Base-by-base conservation (phyloP, 92 coral and sea anemone genomes). In the Siderastrea radians region DNA sequence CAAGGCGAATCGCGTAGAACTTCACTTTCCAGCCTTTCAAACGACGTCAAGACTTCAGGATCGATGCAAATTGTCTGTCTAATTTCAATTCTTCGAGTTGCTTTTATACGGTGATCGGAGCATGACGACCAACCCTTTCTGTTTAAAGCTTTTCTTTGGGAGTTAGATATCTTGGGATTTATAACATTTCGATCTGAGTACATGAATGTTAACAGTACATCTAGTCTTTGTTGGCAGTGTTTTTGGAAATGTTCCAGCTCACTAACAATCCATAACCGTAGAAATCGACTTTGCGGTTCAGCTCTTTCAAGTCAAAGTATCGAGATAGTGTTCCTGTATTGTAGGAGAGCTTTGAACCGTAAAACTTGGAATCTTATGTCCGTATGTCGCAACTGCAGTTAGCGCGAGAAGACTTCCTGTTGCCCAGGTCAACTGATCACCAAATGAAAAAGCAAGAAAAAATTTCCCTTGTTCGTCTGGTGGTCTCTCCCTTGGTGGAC, bases 361-460 rank as follows among this genome's bases (percentile, higher is more conserved):
- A 91, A 94, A 96, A 88, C 7, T 92, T 85, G 7, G 98, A 96
- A 85, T 96, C 89, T 60, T 96, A 43, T 83, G 75, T 75, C 94
- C 96, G 77, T 90, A 92, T 53, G 65, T 94, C 11, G 97, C 96
- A 74, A 95, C 84, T 1, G 98, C 93, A 19, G 97, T 90, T 50
- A 96, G 89, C 43, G 91, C 94, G n/a, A 96, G 79, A 9, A 96
- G 90, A 79, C 91, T 96, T 84, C 91, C 92, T 85, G 98, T 96
- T 38, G 97, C 96, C 80, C 96, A 78, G 15, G 97, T 96, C 44
- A 96, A 86, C 62, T 96, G 98, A 72, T 96, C 98, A 65, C 93
- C 90, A 88, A 92, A 96, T 49, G 94, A 94, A 88, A 96, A 96
- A 45, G 92, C 97, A 86, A 96, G 87, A 49, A 96, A 86, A 75